Evolutionary conservation across 2,888 invertebrate species (phyloP).

Genomic region (Drosophila siamana): DNA sequence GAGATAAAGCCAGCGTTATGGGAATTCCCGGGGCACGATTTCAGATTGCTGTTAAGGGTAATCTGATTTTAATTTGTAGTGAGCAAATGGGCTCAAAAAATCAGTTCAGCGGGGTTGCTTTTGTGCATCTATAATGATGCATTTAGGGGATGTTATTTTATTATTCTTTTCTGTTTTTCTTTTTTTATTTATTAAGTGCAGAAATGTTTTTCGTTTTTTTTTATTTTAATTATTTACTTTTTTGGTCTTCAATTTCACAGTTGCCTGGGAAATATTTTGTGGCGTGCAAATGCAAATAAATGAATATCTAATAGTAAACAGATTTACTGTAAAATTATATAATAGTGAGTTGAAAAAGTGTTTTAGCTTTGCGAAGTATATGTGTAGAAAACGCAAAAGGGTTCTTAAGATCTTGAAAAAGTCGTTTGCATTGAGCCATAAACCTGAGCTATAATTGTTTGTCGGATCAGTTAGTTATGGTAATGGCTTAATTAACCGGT

Average conservation of each 20-base stretch:
- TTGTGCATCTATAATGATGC: not conserved
- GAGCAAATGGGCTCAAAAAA: not conserved
- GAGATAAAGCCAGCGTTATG: not conserved
- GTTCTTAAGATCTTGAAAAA: no score
- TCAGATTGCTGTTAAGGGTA: not conserved
- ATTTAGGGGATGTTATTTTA: not conserved
- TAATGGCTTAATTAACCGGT: slow-evolving; percentile 2
- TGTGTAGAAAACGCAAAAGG: no score
- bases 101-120: not conserved
- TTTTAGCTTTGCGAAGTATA: no score
- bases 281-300: no score
- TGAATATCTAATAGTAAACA: not conserved
- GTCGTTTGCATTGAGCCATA: no score
- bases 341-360: no score
- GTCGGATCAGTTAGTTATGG: not conserved
- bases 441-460: no score
- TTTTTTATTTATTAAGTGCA: not conserved
- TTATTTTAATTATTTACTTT: not conserved
- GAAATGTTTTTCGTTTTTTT: not conserved
- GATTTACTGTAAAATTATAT: no score
- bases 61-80: slow-evolving; percentile 1
- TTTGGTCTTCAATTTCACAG: not conserved
- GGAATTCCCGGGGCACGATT: no score
- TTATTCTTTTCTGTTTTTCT: no score
- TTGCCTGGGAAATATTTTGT: not conserved